Base-by-base conservation (phyloP, 2,888 invertebrate genomes). In the Meiosimyza platycephala region DNA sequence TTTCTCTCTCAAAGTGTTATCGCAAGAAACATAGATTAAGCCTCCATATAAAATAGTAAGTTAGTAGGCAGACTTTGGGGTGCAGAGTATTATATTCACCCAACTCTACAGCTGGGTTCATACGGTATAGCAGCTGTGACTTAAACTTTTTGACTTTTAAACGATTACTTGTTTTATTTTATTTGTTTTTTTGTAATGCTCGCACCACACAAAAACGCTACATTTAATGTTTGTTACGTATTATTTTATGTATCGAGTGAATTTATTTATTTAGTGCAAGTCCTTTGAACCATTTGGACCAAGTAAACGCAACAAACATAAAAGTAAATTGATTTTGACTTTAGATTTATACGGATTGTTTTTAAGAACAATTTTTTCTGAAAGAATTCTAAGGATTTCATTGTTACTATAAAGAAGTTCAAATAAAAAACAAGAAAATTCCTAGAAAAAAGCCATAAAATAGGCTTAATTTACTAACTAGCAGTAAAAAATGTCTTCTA, bases 241-340 rank as follows among this genome's bases (percentile, higher is more conserved):
- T 47, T 40, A 33, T 60, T 15, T 33, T 40, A 33, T 79, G 81
- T 80, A 82, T 82, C 82, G 80, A 79, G 79, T 81, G 82, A 80
- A 80, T 80, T 81, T 82, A 79, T 82, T 79, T 81, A 79, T 80
- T 81, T 79, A 77, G 15, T 54, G 40, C 40, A 54, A 16, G 13
- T 12, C 65, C 63, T 55, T 71, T 48, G 48, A 52, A 22, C 60
- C 51, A 28, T 69, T 59, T 57, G 50, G 54, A 18, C 62, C 40
- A 50, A 18, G 52, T 63, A 52, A 52, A 54, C 40, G 40, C 59
- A 63, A 52, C 52, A 33, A 60, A 63, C 54, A 69, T 69, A 70
- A 71, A 75, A 74, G 73, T 72, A 76, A 83, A 83, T 83, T 83
- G 83, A 83, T 81, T 83, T 82, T 79, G 78, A 82, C 80, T 83